phyloP scores from a whole-genome alignment of 1,140 invertebrate species.

The Pissodes strobi region DNA sequence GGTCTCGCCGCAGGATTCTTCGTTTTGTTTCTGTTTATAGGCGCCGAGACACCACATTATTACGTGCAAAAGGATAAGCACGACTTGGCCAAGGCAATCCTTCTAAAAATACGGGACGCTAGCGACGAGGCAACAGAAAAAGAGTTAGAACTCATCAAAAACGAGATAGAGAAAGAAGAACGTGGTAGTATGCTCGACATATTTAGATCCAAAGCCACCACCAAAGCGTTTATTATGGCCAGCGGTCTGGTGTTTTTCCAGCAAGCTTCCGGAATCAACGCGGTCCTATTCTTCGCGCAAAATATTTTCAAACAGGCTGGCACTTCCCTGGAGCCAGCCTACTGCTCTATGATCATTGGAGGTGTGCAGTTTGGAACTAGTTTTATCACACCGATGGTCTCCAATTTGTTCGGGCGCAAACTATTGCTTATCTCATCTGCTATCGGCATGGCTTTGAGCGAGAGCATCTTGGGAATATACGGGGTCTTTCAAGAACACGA shows the following conservation, averaged over 20 bases:
- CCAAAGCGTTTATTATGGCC: constrained; percentile 70
- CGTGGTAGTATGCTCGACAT: constrained; percentile 62
- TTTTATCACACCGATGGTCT: constrained; percentile 69
- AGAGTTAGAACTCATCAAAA: constrained; percentile 39
- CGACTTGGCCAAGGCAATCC: constrained; percentile 63
- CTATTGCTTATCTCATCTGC: constrained; percentile 72
- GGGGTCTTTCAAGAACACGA: constrained; percentile 38
- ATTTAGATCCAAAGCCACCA: constrained; percentile 59
- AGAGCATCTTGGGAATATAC: constrained; percentile 46
- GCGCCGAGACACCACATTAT: constrained; percentile 78
- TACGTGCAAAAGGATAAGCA: constrained; percentile 63
- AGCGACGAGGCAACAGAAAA: constrained; percentile 60
- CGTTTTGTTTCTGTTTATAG: constrained; percentile 55
- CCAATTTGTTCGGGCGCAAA: constrained; percentile 74
- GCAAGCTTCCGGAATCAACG: constrained; percentile 80
- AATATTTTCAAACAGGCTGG: constrained; percentile 70
- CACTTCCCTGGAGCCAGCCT: constrained; percentile 60
- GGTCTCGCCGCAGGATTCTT: constrained; percentile 60
- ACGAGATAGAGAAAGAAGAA: constrained; percentile 31
- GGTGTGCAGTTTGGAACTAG: constrained; percentile 71
- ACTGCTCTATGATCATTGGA: constrained; percentile 79
- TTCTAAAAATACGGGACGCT: constrained; percentile 63
- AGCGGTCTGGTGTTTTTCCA: constrained; percentile 73
- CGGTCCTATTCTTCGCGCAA: constrained; percentile 79
- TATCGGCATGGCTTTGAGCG: constrained; percentile 61